Percentiles rank a stretch among this genome's conserved stretches.
phyloP scores from a whole-genome alignment of 2,888 invertebrate genomes.

The Agrypnus murinus region DNA sequence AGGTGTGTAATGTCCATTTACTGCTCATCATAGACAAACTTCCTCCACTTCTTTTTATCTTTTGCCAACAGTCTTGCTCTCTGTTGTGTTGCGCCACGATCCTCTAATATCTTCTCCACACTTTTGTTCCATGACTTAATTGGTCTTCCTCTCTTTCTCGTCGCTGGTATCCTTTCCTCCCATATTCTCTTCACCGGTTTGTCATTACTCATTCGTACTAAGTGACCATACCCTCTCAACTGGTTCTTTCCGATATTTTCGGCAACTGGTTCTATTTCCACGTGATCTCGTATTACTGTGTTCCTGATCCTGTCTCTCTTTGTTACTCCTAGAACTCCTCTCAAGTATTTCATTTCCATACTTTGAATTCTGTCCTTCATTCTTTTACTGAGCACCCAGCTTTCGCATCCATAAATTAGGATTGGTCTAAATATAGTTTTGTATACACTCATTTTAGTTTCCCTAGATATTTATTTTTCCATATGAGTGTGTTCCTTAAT shows the following conservation, averaged over 20 bases:
- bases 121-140: neutral
- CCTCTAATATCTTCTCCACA: neutral
- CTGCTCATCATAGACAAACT: too few species aligned
- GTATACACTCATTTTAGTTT: too few species aligned
- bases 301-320: neutral
- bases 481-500: too few species aligned
- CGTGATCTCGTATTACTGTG: neutral
- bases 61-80: too few species aligned
- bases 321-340: neutral
- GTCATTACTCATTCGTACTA: neutral
- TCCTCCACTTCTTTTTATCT: too few species aligned
- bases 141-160: slow-evolving; percentile 1
- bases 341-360: neutral
- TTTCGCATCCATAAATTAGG: too few species aligned
- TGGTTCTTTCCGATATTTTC: neutral
- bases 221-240: neutral
- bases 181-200: neutral
- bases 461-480: too few species aligned
- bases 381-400: neutral
- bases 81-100: too few species aligned
- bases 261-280: neutral
- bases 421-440: too few species aligned
- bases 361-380: neutral
- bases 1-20: too few species aligned
- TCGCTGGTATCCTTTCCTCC: neutral